Evolutionary conservation across 2,113 vertebrate genomes (phyloP).

Genomic region (Cavia porcellus): DNA sequence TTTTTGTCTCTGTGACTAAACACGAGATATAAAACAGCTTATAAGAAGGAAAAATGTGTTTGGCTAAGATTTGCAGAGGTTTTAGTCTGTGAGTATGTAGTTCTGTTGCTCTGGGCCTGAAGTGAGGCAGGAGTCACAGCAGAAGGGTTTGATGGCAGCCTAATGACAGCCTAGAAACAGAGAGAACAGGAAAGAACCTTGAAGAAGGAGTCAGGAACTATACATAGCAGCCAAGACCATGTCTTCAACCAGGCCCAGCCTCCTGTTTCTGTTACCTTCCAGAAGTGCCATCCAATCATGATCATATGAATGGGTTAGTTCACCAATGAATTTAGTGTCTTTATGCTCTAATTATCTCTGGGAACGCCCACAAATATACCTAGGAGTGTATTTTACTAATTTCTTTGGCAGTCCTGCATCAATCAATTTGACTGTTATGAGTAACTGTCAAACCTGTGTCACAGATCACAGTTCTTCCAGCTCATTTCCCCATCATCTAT

Average conservation of each 20-base stretch:
- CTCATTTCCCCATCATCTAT: background rate
- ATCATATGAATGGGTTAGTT: background rate
- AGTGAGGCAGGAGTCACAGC: background rate
- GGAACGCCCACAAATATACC: background rate
- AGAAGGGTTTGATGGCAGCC: background rate
- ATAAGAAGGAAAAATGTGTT: background rate
- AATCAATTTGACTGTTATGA: background rate
- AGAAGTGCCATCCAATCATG: background rate
- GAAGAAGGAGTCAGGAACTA: background rate
- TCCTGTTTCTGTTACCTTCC: background rate
- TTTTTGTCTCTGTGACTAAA: background rate
- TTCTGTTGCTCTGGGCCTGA: background rate
- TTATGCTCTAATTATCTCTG: no score
- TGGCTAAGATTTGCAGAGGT: background rate
- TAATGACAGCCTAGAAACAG: background rate
- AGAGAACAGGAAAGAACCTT: background rate
- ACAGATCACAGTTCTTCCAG: background rate
- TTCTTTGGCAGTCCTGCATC: background rate
- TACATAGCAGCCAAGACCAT: background rate
- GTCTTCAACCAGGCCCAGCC: background rate
- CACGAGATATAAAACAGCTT: background rate
- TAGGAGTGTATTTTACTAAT: background rate
- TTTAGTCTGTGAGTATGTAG: background rate
- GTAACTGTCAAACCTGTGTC: background rate
- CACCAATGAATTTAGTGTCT: background rate